Base-by-base conservation (phyloP, 1,140 invertebrate genomes). In the Hetaerina americana region DNA sequence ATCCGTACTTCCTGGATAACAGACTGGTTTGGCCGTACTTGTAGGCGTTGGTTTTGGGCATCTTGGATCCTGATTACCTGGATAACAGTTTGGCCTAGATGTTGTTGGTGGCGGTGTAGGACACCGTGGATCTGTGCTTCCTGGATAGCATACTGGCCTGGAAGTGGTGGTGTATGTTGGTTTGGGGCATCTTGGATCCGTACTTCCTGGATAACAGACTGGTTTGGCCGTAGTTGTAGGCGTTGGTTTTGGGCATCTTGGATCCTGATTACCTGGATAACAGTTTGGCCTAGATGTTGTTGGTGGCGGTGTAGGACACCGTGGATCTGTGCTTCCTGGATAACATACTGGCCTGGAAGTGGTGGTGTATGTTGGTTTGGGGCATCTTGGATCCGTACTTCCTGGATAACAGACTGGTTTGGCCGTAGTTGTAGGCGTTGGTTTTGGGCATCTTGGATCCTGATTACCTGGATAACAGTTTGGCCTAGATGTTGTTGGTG, bases 1-100 rank as follows among this genome's bases (percentile, higher is more conserved):
- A 75, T 82, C 80, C 25, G 66, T 77, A 2, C 77, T 78, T 68
- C 81, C 80, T 67, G 80, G 78, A 67, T 75, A 77, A 70, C 80
- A 81, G 49, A 22, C 22, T 57, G 49, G 49, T 57, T 22, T 57
- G 12, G 49, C 24, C 70, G 66, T 66, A 5, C 40, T 74, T 29
- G 31, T 68, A 27, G 27, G 72, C 70, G 74, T 71, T 73, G 71
- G 25, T n/a, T n/a, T n/a, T n/a, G 77, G 77, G 74, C 82, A 84
- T 70, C 75, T 72, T 12, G 82, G 79, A 70, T 82, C 81, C 0
- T 73, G 72, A 0, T 78, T 78, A 6, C 80, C 80, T 15, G 81
- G 81, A 73, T 78, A 77, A 71, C 75, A 77, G 66, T 5, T 27
- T 66, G 18, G 72, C 27, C 27, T 25, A 72, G 27, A 27, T 29